Percentiles rank a stretch among this genome's conserved stretches.
Conservation (phyloP, 2,113 vertebrate genomes). For the Eulacestoma nigropectus region DNA sequence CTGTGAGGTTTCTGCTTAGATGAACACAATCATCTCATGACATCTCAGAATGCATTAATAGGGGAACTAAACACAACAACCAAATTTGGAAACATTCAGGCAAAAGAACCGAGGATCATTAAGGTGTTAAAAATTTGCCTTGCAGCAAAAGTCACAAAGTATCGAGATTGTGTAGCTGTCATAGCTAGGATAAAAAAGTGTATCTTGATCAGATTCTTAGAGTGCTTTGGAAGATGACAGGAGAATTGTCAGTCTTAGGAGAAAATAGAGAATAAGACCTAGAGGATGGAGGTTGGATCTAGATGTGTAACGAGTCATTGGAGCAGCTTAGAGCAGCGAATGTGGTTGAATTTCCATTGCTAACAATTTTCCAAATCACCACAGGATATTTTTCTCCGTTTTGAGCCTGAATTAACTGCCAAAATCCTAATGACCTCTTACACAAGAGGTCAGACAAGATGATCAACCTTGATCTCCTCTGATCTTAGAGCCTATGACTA, state of each 20-base stretch:
- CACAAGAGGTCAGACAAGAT: constrained; percentile 24
- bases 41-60: not conserved
- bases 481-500: constrained; percentile 35
- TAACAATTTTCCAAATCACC: not conserved
- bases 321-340: not conserved
- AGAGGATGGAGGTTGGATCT: not conserved
- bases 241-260: not conserved
- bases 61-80: not conserved
- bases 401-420: not conserved
- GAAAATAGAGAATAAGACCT: not conserved
- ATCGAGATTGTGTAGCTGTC: not conserved
- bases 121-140: not conserved
- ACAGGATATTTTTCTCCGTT: not conserved
- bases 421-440: constrained; percentile 2
- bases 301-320: not conserved
- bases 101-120: not conserved
- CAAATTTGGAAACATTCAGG: not conserved
- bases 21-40: not conserved
- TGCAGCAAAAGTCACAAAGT: not conserved
- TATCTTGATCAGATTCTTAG: not conserved
- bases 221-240: not conserved
- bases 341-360: not conserved
- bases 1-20: not conserved
- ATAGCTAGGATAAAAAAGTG: not conserved
- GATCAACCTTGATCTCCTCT: not conserved